Evolutionary conservation across 2,113 vertebrate genomes (phyloP).

Genomic region (Natator depressus): DNA sequence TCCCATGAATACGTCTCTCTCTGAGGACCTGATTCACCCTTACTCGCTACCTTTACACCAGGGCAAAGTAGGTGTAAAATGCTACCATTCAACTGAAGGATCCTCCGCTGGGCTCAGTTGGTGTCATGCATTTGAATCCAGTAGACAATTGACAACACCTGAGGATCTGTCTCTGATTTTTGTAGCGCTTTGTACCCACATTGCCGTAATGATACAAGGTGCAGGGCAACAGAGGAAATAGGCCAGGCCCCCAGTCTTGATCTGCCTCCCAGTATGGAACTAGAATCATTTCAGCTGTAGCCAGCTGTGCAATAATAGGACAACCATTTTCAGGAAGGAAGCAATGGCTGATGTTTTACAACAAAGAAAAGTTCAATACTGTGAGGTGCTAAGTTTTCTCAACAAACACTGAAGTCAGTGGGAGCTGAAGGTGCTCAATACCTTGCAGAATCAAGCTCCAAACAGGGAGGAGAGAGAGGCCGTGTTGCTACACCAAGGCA

Average conservation of each 20-base stretch:
- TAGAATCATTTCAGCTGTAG: background rate
- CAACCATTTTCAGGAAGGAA: background rate
- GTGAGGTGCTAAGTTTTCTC: background rate
- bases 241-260: background rate
- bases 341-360: background rate
- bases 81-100: background rate
- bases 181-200: background rate
- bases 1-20: background rate
- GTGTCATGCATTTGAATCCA: background rate
- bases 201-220: background rate
- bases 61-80: background rate
- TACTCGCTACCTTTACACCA: background rate
- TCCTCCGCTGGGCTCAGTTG: background rate
- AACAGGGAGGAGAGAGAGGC: background rate
- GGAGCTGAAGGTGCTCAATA: background rate
- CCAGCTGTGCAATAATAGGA: background rate
- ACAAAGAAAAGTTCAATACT: background rate
- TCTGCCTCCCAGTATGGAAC: background rate
- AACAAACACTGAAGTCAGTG: background rate
- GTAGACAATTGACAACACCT: background rate
- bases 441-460: background rate
- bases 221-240: background rate
- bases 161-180: background rate
- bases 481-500: background rate
- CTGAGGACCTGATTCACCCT: background rate